These are phyloP conservation scores for Pseudococcus longispinus DNA, from an alignment of 2,888 invertebrate species.

Conservation along the genomic window DNA sequence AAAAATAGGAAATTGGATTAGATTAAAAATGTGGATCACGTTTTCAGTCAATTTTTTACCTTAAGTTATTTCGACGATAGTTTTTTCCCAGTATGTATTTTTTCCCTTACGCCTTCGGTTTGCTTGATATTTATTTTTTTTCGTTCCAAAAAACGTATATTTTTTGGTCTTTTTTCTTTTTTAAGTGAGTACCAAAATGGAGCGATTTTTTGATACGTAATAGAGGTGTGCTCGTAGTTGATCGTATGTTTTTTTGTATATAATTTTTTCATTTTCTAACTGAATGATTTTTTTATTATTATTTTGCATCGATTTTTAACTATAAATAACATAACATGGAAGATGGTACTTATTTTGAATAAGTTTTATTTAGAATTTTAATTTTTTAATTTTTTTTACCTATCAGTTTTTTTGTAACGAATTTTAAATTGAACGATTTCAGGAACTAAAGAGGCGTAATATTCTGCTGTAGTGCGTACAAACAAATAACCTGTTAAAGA, in stretches of 20 bases:
- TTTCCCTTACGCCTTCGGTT: slow-evolving; percentile 4
- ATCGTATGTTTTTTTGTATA: background rate
- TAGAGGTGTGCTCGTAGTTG: background rate
- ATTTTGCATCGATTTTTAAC: background rate
- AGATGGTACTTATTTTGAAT: background rate
- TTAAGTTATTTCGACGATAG: slow-evolving; percentile 47
- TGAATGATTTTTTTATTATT: background rate
- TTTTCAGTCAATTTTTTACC: slow-evolving; percentile 51
- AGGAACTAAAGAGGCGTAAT: slow-evolving; percentile 40
- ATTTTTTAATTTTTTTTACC: background rate
- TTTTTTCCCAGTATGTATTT: background rate
- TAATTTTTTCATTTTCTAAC: background rate
- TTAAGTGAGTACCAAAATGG: background rate
- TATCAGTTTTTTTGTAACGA: background rate
- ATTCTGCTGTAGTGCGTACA: slow-evolving; percentile 5
- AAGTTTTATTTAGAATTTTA: too few relatives aligned
- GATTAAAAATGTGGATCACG: slow-evolving; percentile 54
- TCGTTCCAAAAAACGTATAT: background rate
- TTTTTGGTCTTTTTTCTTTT: background rate
- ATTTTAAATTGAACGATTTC: background rate
- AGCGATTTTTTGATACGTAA: background rate
- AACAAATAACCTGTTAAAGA: background rate
- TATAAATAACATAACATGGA: background rate
- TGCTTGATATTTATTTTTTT: background rate
- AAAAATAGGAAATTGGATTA: slow-evolving; percentile 54